phyloP scores from a whole-genome alignment of 2,113 vertebrate genomes.

The Excalfactoria chinensis region DNA sequence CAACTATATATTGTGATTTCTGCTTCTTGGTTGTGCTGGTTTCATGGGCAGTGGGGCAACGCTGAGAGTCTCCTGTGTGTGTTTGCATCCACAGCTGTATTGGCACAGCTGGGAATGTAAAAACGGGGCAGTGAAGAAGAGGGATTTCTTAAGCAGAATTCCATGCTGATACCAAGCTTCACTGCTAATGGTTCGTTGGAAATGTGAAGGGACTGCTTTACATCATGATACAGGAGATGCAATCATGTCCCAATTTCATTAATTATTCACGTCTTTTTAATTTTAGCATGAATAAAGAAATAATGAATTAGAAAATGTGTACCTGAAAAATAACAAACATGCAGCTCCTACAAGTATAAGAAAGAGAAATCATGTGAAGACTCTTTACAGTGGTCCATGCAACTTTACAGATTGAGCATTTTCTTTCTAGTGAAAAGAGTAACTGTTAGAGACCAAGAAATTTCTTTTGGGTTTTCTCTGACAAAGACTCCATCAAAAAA shows the following conservation, averaged over 20 bases:
- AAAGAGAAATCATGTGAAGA: not conserved
- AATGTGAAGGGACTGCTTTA: not conserved
- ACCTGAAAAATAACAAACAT: not conserved
- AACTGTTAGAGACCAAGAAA: not conserved
- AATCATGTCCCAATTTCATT: not conserved
- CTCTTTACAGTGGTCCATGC: not conserved
- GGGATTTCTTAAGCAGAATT: not conserved
- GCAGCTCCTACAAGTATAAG: not conserved
- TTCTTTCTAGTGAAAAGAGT: not conserved
- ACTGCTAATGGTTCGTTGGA: not conserved
- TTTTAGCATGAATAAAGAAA: not conserved
- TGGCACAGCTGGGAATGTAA: not conserved
- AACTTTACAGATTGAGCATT: not conserved
- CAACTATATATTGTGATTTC: not conserved
- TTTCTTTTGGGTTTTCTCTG: not conserved
- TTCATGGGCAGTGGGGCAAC: not conserved
- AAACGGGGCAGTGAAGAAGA: not conserved
- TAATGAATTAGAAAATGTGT: not conserved
- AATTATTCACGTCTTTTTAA: not conserved
- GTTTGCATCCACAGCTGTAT: not conserved
- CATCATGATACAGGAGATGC: not conserved
- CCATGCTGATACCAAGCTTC: not conserved
- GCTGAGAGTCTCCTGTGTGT: accelerated
- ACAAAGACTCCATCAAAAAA: not conserved
- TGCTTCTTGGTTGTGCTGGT: accelerated